Conservation (phyloP, 2,888 invertebrate species). For the Lobophora halterata region DNA sequence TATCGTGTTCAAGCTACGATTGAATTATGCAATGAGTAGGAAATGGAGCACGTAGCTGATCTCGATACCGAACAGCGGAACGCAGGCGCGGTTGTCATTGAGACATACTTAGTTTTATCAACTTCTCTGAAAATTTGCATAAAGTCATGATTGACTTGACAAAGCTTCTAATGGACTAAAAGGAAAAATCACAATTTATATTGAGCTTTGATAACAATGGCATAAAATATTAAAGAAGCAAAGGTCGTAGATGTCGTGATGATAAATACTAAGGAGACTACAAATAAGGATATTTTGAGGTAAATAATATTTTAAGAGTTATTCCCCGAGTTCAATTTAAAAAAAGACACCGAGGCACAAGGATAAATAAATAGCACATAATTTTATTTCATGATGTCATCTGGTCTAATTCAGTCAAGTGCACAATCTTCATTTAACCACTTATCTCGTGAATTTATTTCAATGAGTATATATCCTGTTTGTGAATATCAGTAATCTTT, state of each 20-base stretch:
- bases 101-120: constrained; percentile 26
- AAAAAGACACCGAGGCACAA: constrained; percentile 6
- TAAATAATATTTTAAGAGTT: too few species aligned
- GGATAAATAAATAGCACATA: constrained; percentile 17
- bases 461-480: constrained; percentile 27
- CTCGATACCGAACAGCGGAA: constrained; percentile 57
- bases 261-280: too few species aligned
- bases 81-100: constrained; percentile 51
- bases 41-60: constrained; percentile 60
- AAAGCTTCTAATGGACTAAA: constrained; percentile 1
- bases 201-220: too few species aligned
- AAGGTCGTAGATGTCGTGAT: too few species aligned
- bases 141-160: too few species aligned
- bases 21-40: constrained; percentile 62
- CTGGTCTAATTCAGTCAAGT: constrained; percentile 24
- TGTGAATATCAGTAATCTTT: constrained; percentile 16
- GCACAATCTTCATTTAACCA: constrained; percentile 28
- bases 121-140: constrained; percentile 2
- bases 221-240: too few species aligned
- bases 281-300: too few species aligned
- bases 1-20: constrained; percentile 44
- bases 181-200: too few species aligned
- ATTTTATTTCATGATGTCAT: constrained; percentile 25
- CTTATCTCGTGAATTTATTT: constrained; percentile 30
- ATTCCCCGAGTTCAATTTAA: constrained; percentile 7